Conservation (phyloP, 2,113 vertebrate genomes). For the Cavia porcellus region DNA sequence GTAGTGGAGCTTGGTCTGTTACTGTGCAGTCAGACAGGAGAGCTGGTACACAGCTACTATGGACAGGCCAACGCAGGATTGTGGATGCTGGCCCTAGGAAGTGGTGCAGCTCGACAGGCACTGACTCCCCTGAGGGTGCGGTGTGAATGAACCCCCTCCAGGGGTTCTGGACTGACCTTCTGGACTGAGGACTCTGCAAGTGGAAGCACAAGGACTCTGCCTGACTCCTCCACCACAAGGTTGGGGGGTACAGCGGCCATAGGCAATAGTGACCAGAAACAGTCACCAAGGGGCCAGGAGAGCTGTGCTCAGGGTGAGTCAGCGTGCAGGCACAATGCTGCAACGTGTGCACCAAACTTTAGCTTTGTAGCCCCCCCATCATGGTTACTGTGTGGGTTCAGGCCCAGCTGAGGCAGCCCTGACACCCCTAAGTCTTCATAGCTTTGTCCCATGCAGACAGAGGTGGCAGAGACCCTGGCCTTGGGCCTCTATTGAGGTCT, state of each 20-base stretch:
- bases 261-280: background rate
- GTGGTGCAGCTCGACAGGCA: background rate
- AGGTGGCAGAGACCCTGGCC: background rate
- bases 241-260: background rate
- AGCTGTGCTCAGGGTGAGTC: background rate
- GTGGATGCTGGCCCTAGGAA: background rate
- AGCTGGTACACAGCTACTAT: background rate
- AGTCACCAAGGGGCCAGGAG: background rate
- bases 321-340: background rate
- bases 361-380: background rate
- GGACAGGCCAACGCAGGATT: background rate
- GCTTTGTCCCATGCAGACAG: background rate
- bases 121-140: no score
- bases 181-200: background rate
- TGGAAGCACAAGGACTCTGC: background rate
- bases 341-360: accelerated
- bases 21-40: background rate
- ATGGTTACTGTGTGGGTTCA: background rate
- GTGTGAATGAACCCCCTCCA: background rate
- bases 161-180: background rate
- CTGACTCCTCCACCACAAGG: background rate
- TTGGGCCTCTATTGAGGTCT: no score
- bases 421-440: background rate
- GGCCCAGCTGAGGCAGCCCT: background rate
- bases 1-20: background rate